Percentiles rank a stretch among this genome's conserved stretches.
phyloP scores from a whole-genome alignment of 2,797 vertebrate species.

The Poeciliopsis presidionis region DNA sequence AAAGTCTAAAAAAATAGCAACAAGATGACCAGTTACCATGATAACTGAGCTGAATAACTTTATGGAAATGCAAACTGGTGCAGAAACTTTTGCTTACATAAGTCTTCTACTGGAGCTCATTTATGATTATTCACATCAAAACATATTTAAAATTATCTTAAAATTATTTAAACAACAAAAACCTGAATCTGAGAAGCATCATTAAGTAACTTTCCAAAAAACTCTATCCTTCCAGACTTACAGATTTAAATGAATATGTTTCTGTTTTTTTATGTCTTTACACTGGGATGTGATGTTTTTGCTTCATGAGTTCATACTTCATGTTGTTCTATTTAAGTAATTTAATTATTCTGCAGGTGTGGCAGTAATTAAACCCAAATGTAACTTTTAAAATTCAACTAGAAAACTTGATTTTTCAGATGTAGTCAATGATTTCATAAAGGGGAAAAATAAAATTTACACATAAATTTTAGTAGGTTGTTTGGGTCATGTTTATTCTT shows the following conservation, averaged over 20 bases:
- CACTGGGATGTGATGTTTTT: neutral
- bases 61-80: neutral
- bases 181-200: neutral
- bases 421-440: neutral
- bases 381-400: neutral
- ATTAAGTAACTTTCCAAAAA: neutral
- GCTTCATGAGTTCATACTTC: neutral
- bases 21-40: neutral
- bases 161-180: neutral
- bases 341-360: neutral
- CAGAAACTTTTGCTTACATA: neutral
- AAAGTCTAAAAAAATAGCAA: neutral
- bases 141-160: neutral
- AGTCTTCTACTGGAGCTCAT: neutral
- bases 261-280: neutral
- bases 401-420: neutral
- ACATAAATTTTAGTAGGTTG: neutral
- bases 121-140: neutral
- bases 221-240: neutral
- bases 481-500: neutral
- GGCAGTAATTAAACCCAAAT: neutral
- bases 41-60: constrained; percentile 3
- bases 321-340: neutral
- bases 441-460: neutral
- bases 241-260: neutral